Evolutionary conservation across 2,113 vertebrate species (phyloP), one percentile per base, ranked within the genome.

Genomic region (Callopanchax toddi): DNA sequence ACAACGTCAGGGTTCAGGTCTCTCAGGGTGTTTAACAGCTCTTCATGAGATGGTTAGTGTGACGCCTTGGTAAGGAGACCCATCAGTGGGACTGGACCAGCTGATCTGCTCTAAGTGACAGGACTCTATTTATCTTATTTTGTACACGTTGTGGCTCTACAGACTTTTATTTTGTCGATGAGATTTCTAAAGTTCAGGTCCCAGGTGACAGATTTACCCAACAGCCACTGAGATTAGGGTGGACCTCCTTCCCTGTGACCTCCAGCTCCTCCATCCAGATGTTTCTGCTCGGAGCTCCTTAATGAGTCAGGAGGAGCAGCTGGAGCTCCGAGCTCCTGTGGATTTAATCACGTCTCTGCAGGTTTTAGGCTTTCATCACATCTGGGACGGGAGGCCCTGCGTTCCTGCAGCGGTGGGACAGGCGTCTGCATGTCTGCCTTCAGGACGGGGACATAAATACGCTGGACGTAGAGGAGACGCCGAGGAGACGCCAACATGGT

Each of bases 351-450:
- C 6, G 7, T 8, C 63, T 69, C 73, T 17, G 29, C 58, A 40
- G 40, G 20, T 67, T 73, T 74, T 63, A 75, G 57, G 53, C 9
- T 42, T 45, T 22, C 42, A 4, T 25, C 82, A 76, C 82, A 76
- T 85, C 75, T 85, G 84, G 62, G 68, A 22, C 45, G 34, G 78
- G 78, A 68, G 87, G 82, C 76, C 76, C 60, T 1, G 46, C 62
- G 21, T 66, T 55, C 82, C 80, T 74, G 64, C 61, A 20, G 71
- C 65, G 22, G 56, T 12, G 21, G 65, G 75, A 64, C 84, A 74
- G 69, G 87, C 76, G 82, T 76, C 78, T 53, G 74, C 81, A 44
- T 75, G 85, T 85, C 83, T 84, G 74, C 67, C 0, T n/a, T 16
- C 59, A 44, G 57, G 23, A 60, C 29, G 26, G 18, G 37, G 36